Evolutionary conservation across 2,888 invertebrate species (phyloP), one percentile per base, ranked within the genome.

Genomic region (Acronicta leporina): DNA sequence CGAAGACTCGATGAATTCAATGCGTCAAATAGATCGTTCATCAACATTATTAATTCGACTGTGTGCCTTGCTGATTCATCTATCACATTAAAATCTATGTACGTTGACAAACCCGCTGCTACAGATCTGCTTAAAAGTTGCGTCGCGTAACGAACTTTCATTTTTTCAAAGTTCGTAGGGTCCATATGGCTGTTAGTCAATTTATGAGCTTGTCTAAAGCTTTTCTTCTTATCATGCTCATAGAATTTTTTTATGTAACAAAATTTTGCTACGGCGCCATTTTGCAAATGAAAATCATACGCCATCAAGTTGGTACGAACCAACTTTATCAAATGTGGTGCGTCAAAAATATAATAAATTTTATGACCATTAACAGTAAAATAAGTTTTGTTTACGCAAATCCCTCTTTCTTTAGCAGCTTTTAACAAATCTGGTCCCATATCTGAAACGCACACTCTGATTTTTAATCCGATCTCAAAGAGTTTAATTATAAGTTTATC

Each of bases 1-100:
- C 20, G 42, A 9, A 50, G 25, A 55, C 44, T 57, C 20, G 30
- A 48, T 20, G 47, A 38, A 13, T 58, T 52, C 7, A 62, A 62
- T 20, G 43, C 11, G 43, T 62, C 47, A 14, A 62, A 58, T 30
- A 62, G 2, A 62, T 52, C 44, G 4, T 62, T 58, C 51, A 63
- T 51, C n/a, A n/a, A n/a, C n/a, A 13, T n/a, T 41, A 11, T 0
- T 44, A 9, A 63, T 40, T 50, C 27, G 27, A 35, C 50, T 10
- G 61, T 56, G 33, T 56, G 35, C 4, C 35, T 52, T 13, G 40
- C 53, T 13, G 40, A 20, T 44, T 40, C 20, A n/a, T 45, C 2
- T 14, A 52, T 45, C 2, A 5, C 0, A 33, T 52, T 40, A 5
- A 20, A 40, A 11, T 45, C 40, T 5, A 52, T 3, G 10, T 45